Conservation (phyloP, 2,888 invertebrate genomes). For the Nephrotoma flavescens region DNA sequence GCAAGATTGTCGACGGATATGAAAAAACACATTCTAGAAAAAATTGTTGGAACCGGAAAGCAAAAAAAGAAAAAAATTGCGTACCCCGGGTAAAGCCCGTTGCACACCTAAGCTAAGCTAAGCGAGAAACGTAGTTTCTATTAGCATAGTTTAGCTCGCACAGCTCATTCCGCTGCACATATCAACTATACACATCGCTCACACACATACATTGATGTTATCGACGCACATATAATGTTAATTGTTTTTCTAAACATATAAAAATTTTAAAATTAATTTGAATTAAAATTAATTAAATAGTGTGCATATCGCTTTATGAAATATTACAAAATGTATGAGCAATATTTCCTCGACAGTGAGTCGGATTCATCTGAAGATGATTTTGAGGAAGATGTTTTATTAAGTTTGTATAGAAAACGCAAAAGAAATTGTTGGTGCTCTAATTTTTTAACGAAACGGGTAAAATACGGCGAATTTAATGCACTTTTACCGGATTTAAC, state of each 20-base stretch:
- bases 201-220: background rate
- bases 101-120: background rate
- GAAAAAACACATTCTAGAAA: too few species aligned
- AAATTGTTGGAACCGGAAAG: too few species aligned
- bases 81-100: background rate
- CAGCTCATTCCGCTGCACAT: background rate
- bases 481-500: too few species aligned
- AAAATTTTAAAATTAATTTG: background rate
- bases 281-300: background rate
- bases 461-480: too few species aligned
- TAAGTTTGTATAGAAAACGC: too few species aligned
- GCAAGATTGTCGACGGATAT: too few species aligned
- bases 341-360: too few species aligned
- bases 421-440: too few species aligned
- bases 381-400: too few species aligned
- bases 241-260: background rate
- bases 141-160: background rate
- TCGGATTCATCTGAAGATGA: too few species aligned
- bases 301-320: background rate
- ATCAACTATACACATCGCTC: background rate
- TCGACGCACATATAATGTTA: background rate
- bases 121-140: background rate
- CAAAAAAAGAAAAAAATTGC: too few species aligned
- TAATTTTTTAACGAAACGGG: too few species aligned
- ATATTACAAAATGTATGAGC: background rate